A percentile compares a stretch with the other conserved stretches of the same genome.
Conservation (phyloP, 2,888 invertebrate species). For the Drosophila siamana region DNA sequence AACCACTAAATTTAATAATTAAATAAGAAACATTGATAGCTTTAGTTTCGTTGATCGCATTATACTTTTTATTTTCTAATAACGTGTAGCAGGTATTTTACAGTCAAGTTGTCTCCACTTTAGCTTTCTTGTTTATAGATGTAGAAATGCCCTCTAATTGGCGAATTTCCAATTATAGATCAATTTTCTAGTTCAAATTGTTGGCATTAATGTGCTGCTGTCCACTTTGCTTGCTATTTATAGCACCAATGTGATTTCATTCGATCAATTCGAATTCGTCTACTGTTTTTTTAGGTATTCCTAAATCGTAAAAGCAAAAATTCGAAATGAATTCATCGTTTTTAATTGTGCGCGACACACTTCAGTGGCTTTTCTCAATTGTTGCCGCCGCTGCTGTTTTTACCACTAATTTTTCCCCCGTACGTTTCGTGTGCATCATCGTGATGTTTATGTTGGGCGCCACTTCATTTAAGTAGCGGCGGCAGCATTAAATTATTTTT, state of each 20-base stretch:
- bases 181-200: constrained; percentile 73
- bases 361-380: constrained; percentile 60
- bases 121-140: neutral
- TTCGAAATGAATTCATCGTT: constrained; percentile 64
- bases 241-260: constrained; percentile 38
- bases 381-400: neutral
- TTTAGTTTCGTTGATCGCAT: too few relatives aligned
- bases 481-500: constrained; percentile 55
- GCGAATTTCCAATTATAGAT: constrained; percentile 68
- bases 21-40: too few relatives aligned
- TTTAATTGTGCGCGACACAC: constrained; percentile 75
- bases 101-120: neutral
- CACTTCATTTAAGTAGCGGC: constrained; percentile 62
- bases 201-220: constrained; percentile 52
- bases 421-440: constrained; percentile 31
- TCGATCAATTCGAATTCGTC: constrained; percentile 36
- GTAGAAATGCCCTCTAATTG: constrained; percentile 36
- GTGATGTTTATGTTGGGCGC: constrained; percentile 65
- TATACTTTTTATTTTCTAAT: too few relatives aligned
- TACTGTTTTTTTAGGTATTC: constrained; percentile 12
- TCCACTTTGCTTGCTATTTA: constrained; percentile 46
- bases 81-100: too few relatives aligned
- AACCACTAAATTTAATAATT: too few relatives aligned
- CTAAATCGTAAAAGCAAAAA: constrained; percentile 17
- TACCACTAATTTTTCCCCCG: constrained; percentile 33